Evolutionary conservation across 2,888 invertebrate species (phyloP), one percentile per base, ranked within the genome.

Genomic region (Gisinianus flammeolus): DNA sequence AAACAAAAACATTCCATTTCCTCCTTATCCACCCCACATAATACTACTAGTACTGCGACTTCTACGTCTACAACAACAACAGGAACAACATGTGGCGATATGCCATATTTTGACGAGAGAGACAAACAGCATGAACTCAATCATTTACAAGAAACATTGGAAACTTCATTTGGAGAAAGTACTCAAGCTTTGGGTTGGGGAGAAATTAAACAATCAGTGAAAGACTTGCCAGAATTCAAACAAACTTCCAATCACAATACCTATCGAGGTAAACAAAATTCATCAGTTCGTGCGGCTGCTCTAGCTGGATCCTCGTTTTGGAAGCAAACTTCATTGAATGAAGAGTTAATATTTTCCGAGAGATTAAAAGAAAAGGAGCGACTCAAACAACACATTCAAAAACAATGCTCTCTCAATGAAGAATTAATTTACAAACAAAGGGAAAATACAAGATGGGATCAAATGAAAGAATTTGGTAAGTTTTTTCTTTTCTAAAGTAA

Each of bases 301-400:
- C 70, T 76, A 1, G 54, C 79, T 1, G 79, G 81, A 1, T 81
- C 82, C 10, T 77, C 82, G 0, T 81, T 83, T 68, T 84, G 85
- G 79, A 94, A 96, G 86, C 95, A 96, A 87, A 92, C 93, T 81
- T 95, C 95, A 0, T 89, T 96, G 80, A 95, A 95, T 86, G 95
- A 95, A 86, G 95, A 95, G 86, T 88, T 95, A 19, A 94, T 95
- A 92, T 94, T 94, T 2, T 92, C 92, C n/a, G 95, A 94, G 85
- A 89, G 95, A 76, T 87, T 95, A 85, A 88, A 92, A 80, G 95
- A 95, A 86, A 95, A 94, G 85, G 94, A 95, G 86, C 69, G 91
- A 62, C 78, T 95, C 26, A 90, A 93, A 78, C 92, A 92, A 85
- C 93, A 94, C 85, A 94, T 95, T 83, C 94, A 93, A 86, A 95